A percentile compares a stretch with the other conserved stretches of the same genome.
Evolutionary conservation across 2,888 invertebrate genomes (phyloP).

Genomic region (Terebella lapidaria): DNA sequence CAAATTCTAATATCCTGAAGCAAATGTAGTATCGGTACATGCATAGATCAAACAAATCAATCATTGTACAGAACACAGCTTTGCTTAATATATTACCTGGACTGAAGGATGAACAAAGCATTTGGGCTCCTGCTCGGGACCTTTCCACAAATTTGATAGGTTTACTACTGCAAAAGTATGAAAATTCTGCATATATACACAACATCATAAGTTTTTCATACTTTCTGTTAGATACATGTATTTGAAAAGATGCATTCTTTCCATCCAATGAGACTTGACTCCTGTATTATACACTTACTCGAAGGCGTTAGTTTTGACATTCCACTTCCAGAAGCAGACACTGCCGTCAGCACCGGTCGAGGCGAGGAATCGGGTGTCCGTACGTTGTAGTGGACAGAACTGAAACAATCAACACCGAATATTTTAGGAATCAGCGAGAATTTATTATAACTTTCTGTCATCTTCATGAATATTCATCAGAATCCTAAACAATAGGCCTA

Average conservation of each 20-base stretch:
- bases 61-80: no score
- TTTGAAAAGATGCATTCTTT: neutral
- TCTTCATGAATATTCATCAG: no score
- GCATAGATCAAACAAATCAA: no score
- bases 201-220: no score
- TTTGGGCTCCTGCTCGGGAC: conserved; percentile 88
- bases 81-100: no score
- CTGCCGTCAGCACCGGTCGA: conserved; percentile 95
- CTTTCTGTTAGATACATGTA: no score
- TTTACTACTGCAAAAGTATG: conserved; percentile 62
- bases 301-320: conserved; percentile 55
- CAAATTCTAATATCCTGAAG: no score
- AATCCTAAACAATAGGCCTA: no score
- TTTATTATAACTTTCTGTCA: no score
- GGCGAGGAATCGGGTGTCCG: conserved; percentile 77
- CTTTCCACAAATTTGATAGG: conserved; percentile 89
- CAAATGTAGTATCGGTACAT: no score
- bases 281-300: conserved; percentile 57
- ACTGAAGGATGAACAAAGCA: conserved; percentile 88
- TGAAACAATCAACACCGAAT: conserved; percentile 48
- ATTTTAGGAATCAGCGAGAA: no score
- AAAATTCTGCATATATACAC: no score
- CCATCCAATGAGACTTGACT: neutral
- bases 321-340: conserved; percentile 85
- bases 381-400: conserved; percentile 82